phyloP scores from a whole-genome alignment of 1,140 invertebrate genomes.

The Drosophila nigrodunni region DNA sequence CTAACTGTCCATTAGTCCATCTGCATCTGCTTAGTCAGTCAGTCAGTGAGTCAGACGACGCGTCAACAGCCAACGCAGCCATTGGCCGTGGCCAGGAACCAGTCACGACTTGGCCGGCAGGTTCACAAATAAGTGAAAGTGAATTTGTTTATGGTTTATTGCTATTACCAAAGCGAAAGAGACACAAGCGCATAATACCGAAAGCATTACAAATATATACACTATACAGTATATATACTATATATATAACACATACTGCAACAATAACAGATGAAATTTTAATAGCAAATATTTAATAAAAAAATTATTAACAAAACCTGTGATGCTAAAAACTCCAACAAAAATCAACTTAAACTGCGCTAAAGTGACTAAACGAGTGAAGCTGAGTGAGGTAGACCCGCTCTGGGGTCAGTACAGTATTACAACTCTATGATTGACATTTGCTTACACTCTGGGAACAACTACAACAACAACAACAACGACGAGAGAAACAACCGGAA shows the following conservation, averaged over 20 bases:
- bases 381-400: slow-evolving; percentile 3
- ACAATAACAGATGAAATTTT: slow-evolving; percentile 25
- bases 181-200: slow-evolving; percentile 59
- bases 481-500: slow-evolving; percentile 3
- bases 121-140: slow-evolving; percentile 82
- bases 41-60: slow-evolving; percentile 69
- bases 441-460: slow-evolving; percentile 22
- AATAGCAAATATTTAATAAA: slow-evolving; percentile 15
- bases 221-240: neutral
- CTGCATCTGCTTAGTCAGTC: slow-evolving; percentile 49
- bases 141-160: slow-evolving; percentile 82
- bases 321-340: slow-evolving; percentile 9
- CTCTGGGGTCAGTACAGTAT: neutral
- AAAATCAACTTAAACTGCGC: neutral
- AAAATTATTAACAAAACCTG: slow-evolving; percentile 19
- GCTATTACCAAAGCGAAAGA: slow-evolving; percentile 76
- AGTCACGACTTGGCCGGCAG: slow-evolving; percentile 47
- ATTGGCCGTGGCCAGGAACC: slow-evolving; percentile 53
- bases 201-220: slow-evolving; percentile 27
- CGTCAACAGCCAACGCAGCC: slow-evolving; percentile 34
- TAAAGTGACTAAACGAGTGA: slow-evolving; percentile 1
- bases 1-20: slow-evolving; percentile 16
- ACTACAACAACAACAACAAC: slow-evolving; percentile 10
- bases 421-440: slow-evolving; percentile 24
- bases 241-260: neutral